These are phyloP conservation scores for Melieria crassipennis DNA, from an alignment of 2,888 invertebrate genomes.

Conservation along the genomic window DNA sequence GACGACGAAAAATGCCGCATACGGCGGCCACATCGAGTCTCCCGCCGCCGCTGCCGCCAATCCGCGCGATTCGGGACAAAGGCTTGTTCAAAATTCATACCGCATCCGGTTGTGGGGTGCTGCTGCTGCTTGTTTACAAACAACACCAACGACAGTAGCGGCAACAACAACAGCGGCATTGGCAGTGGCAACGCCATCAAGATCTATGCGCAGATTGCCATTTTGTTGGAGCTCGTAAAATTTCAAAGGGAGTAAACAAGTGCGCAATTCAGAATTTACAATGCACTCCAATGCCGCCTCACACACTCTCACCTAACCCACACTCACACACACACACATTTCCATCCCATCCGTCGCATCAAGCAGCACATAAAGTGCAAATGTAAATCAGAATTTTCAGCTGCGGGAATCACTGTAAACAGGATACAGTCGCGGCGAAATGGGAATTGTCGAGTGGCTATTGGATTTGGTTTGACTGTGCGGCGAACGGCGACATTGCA, in stretches of 20 bases:
- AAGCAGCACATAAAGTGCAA: slow-evolving; percentile 10
- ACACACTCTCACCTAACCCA: not conserved
- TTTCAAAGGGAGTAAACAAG: slow-evolving; percentile 33
- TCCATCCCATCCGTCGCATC: not conserved
- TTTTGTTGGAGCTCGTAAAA: slow-evolving; percentile 31
- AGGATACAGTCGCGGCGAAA: too few relatives aligned
- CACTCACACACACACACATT: not conserved
- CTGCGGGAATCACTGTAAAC: not conserved
- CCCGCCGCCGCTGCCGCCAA: too few relatives aligned
- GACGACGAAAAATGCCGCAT: too few relatives aligned
- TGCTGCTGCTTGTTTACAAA: slow-evolving; percentile 27
- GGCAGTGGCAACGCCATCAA: slow-evolving; percentile 19
- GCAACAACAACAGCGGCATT: slow-evolving; percentile 13
- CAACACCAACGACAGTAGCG: slow-evolving; percentile 8
- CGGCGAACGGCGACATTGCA: too few relatives aligned
- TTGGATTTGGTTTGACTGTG: too few relatives aligned
- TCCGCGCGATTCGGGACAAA: not conserved
- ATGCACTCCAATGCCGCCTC: slow-evolving; percentile 18
- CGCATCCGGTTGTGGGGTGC: slow-evolving; percentile 27
- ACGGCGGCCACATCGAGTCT: too few relatives aligned
- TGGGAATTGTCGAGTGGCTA: too few relatives aligned
- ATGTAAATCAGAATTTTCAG: slow-evolving; percentile 34
- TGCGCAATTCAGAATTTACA: slow-evolving; percentile 30
- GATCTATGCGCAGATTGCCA: slow-evolving; percentile 24
- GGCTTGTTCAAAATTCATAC: slow-evolving; percentile 30